Evolutionary conservation across 1,140 invertebrate genomes (phyloP), one percentile per base, ranked within the genome.

Genomic region (Kradibia gibbosae): DNA sequence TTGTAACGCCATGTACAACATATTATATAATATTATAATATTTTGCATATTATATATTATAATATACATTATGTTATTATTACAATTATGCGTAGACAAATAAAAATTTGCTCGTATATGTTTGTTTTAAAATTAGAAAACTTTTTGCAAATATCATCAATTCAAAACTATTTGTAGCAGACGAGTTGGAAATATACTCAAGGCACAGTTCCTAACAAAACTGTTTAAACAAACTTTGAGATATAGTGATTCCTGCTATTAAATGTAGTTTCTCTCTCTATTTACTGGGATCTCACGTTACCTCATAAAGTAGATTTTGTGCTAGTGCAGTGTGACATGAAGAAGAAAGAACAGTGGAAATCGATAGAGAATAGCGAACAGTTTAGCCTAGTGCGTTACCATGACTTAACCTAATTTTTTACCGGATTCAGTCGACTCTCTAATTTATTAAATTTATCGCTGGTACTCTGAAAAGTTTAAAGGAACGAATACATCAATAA

Each of bases 361-460:
- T 71, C 65, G 67, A 79, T 71, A 25, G 65, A 79, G 50, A 36
- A 34, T 60, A 72, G 13, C n/a, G 45, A 70, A 36, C 31, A 78
- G 62, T 67, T 77, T 67, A 78, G 67, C n/a, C 39, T 15, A 39
- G n/a, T 25, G 20, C 31, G 55, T 25, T 36, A 17, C n/a, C 60
- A 20, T 15, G 45, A 50, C 53, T 67, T 77, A 77, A 77, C 60
- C 60, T 28, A 67, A 48, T 77, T 77, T 75, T 77, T 65, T 67
- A n/a, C 5, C 25, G 3, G 57, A 62, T 57, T 22, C 22, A 57
- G 25, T 34, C 57, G 57, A 8, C 57, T 31, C 55, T 25, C n/a
- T 57, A 20, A 5, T 57, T 57, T 25, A 5, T 62, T 13, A 25
- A 8, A 62, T 28, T 62, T 62, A 25, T 62, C n/a, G n/a, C n/a